Conservation (phyloP, 2,797 vertebrate genomes). For the Myiotriccus ornatus region DNA sequence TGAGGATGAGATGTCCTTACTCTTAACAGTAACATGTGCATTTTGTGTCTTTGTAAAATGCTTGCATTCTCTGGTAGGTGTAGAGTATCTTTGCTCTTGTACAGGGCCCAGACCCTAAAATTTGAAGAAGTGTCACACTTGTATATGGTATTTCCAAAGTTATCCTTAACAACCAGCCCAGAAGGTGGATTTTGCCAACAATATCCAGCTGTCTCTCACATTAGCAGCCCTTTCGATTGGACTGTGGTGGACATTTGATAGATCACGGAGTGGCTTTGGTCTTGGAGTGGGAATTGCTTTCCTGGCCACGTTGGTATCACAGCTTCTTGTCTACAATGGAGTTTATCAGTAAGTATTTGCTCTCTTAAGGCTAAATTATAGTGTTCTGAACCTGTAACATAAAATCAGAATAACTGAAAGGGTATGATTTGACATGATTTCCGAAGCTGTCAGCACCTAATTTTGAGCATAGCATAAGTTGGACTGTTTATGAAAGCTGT, state of each 20-base stretch:
- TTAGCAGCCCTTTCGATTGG: constrained; percentile 92
- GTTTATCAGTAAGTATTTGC: constrained; percentile 89
- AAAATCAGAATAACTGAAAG: not conserved
- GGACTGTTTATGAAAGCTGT: not conserved
- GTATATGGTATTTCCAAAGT: not conserved
- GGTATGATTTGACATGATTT: not conserved
- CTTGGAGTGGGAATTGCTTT: constrained; percentile 90
- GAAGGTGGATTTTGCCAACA: constrained; percentile 98
- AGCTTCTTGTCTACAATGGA: constrained; percentile 92
- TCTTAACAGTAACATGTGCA: constrained; percentile 19
- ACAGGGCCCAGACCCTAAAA: not conserved
- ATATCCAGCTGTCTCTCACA: constrained; percentile 91
- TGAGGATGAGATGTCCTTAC: constrained; percentile 55
- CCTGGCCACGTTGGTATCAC: constrained; percentile 89
- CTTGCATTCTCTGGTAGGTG: not conserved
- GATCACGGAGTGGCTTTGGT: constrained; percentile 90
- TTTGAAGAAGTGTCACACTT: not conserved
- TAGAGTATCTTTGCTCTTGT: not conserved
- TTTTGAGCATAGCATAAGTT: not conserved
- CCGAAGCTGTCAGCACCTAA: not conserved
- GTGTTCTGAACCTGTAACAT: not conserved
- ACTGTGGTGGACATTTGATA: constrained; percentile 96
- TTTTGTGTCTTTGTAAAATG: constrained; percentile 45
- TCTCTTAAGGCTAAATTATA: not conserved
- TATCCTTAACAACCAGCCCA: constrained; percentile 81